Percentiles rank a stretch among this genome's conserved stretches.
These are phyloP conservation scores for Chelmon rostratus DNA, from an alignment of 2,797 vertebrate species.

Conservation along the genomic window DNA sequence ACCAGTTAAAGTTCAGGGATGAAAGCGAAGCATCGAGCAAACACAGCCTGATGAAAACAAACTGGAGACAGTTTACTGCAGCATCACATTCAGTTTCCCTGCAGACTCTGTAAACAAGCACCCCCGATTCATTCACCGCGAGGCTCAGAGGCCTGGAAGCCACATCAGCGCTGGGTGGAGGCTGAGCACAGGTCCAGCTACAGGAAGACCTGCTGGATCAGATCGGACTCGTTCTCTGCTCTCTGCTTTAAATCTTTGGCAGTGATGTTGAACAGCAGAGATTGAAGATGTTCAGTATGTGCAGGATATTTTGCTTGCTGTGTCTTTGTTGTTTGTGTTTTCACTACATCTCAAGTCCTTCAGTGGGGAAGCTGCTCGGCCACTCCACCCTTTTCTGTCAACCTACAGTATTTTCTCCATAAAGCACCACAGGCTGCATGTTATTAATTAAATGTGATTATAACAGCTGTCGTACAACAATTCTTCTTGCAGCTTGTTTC, in stretches of 20 bases:
- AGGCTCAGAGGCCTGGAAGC: constrained; percentile 49
- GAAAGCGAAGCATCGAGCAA: constrained; percentile 1
- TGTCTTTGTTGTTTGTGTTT: too few relatives aligned
- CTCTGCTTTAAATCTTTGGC: constrained; percentile 19
- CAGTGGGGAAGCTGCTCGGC: too few relatives aligned
- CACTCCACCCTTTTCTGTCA: too few relatives aligned
- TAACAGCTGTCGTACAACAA: too few relatives aligned
- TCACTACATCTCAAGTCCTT: too few relatives aligned
- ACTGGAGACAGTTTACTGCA: constrained; percentile 20
- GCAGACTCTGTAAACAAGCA: constrained; percentile 62
- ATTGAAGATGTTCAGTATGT: background rate
- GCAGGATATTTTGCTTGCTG: background rate
- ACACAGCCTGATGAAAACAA: constrained; percentile 7
- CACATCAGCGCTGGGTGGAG: background rate
- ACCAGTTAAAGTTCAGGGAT: background rate
- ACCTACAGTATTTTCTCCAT: too few relatives aligned
- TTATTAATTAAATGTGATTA: too few relatives aligned
- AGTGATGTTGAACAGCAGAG: constrained; percentile 3
- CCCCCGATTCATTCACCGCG: constrained; percentile 60
- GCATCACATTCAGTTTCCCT: too few relatives aligned
- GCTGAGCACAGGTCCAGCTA: constrained; percentile 46
- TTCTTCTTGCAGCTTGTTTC: too few relatives aligned
- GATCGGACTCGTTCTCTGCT: constrained; percentile 48
- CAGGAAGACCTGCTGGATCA: constrained; percentile 50
- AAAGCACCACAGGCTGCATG: too few relatives aligned